Percentiles rank a stretch among this genome's conserved stretches.
phyloP scores from a whole-genome alignment of 2,888 invertebrate species.

The Zonitis immaculata region DNA sequence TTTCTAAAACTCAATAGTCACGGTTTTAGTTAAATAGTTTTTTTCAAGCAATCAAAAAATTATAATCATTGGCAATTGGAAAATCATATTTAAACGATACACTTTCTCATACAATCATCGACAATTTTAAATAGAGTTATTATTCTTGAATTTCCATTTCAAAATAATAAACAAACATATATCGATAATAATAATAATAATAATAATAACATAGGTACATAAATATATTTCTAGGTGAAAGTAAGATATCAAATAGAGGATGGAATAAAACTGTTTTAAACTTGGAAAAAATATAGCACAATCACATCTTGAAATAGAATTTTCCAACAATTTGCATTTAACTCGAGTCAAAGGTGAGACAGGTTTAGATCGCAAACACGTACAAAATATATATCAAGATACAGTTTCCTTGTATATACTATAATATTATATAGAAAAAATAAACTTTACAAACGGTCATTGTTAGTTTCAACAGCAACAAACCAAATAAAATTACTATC shows the following conservation, averaged over 20 bases:
- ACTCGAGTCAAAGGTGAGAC: constrained; percentile 13
- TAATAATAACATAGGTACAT: no score
- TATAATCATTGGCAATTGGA: not conserved
- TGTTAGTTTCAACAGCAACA: not conserved
- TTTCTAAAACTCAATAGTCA: not conserved
- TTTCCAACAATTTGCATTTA: constrained; percentile 1
- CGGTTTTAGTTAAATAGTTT: not conserved
- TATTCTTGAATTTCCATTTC: not conserved
- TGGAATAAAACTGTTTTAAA: not conserved
- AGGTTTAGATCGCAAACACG: constrained; percentile 10
- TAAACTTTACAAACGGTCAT: not conserved
- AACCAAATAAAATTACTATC: not conserved
- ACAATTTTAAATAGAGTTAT: not conserved
- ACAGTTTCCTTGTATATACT: not conserved
- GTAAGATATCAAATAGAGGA: constrained; percentile 2
- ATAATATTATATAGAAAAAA: not conserved
- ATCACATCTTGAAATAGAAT: not conserved
- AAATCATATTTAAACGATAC: not conserved
- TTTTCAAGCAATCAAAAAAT: no score
- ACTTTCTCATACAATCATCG: not conserved
- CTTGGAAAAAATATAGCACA: not conserved
- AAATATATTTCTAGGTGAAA: not conserved
- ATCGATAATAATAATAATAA: not conserved
- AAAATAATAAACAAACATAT: not conserved
- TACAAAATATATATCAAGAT: constrained; percentile 14